phyloP scores from a whole-genome alignment of 2,797 vertebrate species.

The Apogon hyalosoma region DNA sequence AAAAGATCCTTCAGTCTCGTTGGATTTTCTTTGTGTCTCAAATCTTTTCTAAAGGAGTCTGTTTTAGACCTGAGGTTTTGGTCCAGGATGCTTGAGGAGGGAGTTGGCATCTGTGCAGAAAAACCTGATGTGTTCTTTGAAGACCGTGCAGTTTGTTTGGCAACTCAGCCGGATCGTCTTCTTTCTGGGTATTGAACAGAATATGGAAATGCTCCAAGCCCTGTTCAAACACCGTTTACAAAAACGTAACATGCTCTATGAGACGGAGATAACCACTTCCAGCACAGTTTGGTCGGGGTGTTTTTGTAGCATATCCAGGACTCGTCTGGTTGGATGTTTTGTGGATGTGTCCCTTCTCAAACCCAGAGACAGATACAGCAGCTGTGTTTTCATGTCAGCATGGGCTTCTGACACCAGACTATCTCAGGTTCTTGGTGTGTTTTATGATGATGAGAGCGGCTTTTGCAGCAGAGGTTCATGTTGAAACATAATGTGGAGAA shows the following conservation, averaged over 20 bases:
- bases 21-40: constrained; percentile 9
- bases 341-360: background rate
- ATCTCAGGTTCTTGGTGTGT: too few species aligned
- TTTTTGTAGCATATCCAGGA: background rate
- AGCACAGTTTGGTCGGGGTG: background rate
- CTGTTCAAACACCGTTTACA: constrained; percentile 6
- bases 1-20: background rate
- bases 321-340: background rate
- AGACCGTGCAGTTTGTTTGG: background rate
- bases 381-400: background rate
- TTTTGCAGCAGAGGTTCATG: too few species aligned
- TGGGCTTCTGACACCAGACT: background rate
- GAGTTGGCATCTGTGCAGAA: background rate
- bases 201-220: constrained; percentile 3
- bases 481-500: too few species aligned
- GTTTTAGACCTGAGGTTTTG: constrained; percentile 5
- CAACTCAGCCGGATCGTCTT: constrained; percentile 10
- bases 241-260: background rate
- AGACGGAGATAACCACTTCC: background rate
- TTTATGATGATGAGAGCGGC: too few species aligned
- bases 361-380: background rate
- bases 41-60: constrained; percentile 12
- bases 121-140: too few species aligned
- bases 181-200: constrained; percentile 13
- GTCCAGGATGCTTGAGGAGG: constrained; percentile 4